Evolutionary conservation across 2,113 vertebrate species (phyloP).

Genomic region (Leptosomus discolor): DNA sequence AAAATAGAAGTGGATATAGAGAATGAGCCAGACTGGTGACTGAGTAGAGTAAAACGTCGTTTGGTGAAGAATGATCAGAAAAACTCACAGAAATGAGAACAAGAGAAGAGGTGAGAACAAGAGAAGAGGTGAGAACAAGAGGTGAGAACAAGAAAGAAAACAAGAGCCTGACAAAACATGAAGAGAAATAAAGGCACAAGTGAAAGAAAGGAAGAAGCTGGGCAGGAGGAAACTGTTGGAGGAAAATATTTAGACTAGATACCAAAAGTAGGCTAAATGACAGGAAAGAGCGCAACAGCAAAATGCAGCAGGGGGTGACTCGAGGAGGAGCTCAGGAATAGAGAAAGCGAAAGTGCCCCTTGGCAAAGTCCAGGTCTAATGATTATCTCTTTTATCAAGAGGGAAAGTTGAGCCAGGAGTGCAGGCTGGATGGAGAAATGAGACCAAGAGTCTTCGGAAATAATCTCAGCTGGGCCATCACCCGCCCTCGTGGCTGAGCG

Average conservation of each 20-base stretch:
- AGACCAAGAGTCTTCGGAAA: background rate
- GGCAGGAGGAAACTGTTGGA: background rate
- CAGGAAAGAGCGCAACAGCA: background rate
- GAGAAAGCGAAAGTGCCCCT: background rate
- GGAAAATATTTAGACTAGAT: background rate
- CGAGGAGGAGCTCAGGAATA: background rate
- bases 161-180: background rate
- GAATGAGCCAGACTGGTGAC: background rate
- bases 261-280: background rate
- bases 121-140: too few relatives aligned
- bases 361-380: background rate
- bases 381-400: background rate
- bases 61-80: background rate
- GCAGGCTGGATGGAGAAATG: background rate
- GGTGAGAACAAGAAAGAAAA: too few relatives aligned
- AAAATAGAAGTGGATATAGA: background rate
- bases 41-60: background rate
- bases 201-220: background rate
- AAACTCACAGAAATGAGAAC: background rate
- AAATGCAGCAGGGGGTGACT: background rate
- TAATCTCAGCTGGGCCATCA: background rate
- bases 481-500: accelerated
- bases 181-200: too few relatives aligned
- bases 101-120: background rate
- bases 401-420: background rate